Percentiles rank a stretch among this genome's conserved stretches.
Evolutionary conservation across 1,140 invertebrate genomes (phyloP).

Genomic region (Grapholita molesta): DNA sequence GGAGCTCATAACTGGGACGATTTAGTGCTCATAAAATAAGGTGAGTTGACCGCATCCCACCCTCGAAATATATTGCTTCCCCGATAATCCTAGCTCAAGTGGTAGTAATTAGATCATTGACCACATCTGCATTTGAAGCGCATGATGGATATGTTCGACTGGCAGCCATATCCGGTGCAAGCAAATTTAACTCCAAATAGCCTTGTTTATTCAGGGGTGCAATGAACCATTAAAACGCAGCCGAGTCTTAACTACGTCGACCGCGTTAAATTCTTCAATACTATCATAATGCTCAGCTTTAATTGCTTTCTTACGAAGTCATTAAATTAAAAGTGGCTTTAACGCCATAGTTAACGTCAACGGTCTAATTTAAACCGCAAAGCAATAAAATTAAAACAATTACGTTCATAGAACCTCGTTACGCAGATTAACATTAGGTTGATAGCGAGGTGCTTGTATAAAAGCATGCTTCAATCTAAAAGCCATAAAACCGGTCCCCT

Average conservation of each 20-base stretch:
- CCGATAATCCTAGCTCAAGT: conserved; percentile 35
- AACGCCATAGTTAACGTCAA: conserved; percentile 53
- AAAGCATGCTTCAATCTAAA: conserved; percentile 23
- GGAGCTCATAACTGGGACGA: conserved; percentile 65
- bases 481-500: conserved; percentile 25
- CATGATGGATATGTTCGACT: conserved; percentile 70
- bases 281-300: conserved; percentile 72
- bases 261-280: conserved; percentile 73
- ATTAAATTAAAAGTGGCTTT: conserved; percentile 63
- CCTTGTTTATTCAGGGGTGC: conserved; percentile 75
- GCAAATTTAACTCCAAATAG: conserved; percentile 73
- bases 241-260: conserved; percentile 61
- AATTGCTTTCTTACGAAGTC: conserved; percentile 72
- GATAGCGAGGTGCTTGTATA: conserved; percentile 16
- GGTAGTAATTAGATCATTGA: conserved; percentile 33
- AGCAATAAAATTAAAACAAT: conserved; percentile 47
- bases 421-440: conserved; percentile 16
- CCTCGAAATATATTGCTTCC: conserved; percentile 42
- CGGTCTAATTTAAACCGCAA: conserved; percentile 46
- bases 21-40: conserved; percentile 69
- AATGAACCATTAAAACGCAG: conserved; percentile 71
- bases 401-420: conserved; percentile 23
- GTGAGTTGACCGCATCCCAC: conserved; percentile 46
- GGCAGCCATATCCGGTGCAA: conserved; percentile 70
- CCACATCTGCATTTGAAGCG: conserved; percentile 50